Conservation (phyloP, 1,140 invertebrate species). For the Coelopa frigida region DNA sequence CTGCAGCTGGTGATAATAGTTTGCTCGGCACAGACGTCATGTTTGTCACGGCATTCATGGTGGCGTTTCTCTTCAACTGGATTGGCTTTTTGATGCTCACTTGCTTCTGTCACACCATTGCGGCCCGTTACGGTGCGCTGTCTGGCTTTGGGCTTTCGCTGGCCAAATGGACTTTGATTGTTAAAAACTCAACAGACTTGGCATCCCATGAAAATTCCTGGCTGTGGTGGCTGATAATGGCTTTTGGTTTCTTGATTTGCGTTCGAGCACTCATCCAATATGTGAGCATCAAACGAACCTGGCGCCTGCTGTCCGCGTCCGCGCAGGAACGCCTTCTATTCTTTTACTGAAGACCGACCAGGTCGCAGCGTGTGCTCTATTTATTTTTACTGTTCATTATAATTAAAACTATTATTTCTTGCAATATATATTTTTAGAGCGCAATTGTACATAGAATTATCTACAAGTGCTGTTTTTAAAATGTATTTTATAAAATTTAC, state of each 20-base stretch:
- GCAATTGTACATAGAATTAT: too few relatives aligned
- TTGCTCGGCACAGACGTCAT: constrained; percentile 80
- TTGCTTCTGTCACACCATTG: constrained; percentile 90
- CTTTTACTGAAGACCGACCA: constrained; percentile 80
- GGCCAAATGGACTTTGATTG: constrained; percentile 90
- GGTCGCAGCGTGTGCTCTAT: too few relatives aligned
- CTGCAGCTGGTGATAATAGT: constrained; percentile 57
- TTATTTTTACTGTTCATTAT: too few relatives aligned
- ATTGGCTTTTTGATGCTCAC: constrained; percentile 85
- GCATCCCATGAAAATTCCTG: constrained; percentile 79
- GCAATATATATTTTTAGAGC: too few relatives aligned
- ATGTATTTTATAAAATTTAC: too few relatives aligned
- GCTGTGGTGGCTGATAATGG: constrained; percentile 86
- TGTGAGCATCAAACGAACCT: constrained; percentile 81
- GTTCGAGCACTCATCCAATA: constrained; percentile 83
- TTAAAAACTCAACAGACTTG: constrained; percentile 81
- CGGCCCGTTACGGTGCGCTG: constrained; percentile 83
- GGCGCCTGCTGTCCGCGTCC: constrained; percentile 74
- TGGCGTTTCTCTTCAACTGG: constrained; percentile 90
- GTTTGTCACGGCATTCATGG: constrained; percentile 80
- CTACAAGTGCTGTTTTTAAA: too few relatives aligned
- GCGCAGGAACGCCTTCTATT: constrained; percentile 79
- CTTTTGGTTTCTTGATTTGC: constrained; percentile 81
- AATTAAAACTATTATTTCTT: too few relatives aligned
- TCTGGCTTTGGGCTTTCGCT: constrained; percentile 87